A percentile compares a stretch with the other conserved stretches of the same genome.
phyloP scores from a whole-genome alignment of 2,113 vertebrate genomes.

The Narcine bancroftii region DNA sequence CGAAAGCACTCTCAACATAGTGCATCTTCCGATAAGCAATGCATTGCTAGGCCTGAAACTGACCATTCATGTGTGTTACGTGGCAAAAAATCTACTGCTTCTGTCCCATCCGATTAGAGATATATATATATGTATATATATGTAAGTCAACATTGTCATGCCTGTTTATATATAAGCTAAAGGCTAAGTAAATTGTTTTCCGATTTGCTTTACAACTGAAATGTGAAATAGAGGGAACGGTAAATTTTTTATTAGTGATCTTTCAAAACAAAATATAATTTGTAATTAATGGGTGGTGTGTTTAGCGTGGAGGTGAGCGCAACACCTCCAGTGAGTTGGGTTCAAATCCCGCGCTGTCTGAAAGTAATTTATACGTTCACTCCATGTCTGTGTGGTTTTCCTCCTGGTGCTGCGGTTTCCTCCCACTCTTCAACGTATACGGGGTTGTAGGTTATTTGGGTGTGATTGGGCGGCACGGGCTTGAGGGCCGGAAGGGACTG shows the following conservation, averaged over 20 bases:
- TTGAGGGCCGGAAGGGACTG: no score
- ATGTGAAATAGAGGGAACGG: background rate
- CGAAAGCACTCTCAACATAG: background rate
- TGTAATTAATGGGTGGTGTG: no score
- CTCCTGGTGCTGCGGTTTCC: no score
- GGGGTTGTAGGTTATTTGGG: no score
- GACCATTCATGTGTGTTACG: background rate
- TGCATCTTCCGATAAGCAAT: background rate
- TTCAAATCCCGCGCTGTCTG: no score
- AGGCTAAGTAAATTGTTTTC: background rate
- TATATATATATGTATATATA: background rate
- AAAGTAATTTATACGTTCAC: no score
- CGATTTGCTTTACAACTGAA: background rate
- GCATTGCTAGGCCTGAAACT: background rate
- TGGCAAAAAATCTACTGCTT: background rate
- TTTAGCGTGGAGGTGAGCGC: no score
- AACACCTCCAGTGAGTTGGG: no score
- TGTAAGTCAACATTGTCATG: no score
- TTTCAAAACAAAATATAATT: background rate
- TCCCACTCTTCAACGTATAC: no score
- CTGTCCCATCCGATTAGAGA: background rate
- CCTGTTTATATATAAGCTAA: background rate
- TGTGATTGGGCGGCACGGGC: no score
- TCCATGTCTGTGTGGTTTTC: no score
- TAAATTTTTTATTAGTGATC: background rate